These are phyloP conservation scores for Marcusenius ussheri DNA, from an alignment of 2,113 vertebrate genomes.

Conservation along the genomic window DNA sequence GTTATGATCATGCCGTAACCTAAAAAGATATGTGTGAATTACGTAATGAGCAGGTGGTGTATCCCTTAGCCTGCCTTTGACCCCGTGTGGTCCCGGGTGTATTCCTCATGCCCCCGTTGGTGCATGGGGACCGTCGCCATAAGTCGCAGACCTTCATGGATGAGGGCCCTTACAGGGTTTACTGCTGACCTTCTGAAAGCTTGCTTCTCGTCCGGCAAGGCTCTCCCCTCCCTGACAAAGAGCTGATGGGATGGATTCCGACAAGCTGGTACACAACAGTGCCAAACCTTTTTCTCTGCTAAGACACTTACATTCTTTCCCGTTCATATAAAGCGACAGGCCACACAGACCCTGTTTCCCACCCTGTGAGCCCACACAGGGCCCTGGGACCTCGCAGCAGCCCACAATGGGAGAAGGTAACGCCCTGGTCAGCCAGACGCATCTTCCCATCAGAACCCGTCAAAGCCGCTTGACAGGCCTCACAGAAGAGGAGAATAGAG, in stretches of 20 bases:
- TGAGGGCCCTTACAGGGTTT: not conserved
- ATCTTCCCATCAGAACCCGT: conserved; percentile 47
- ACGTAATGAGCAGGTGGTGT: not conserved
- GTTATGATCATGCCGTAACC: not conserved
- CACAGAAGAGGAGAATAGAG: conserved; percentile 21
- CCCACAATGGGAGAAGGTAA: conserved; percentile 46
- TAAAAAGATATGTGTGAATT: not conserved
- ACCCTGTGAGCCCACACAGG: conserved; percentile 38
- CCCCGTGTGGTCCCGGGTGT: not conserved
- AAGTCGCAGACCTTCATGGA: not conserved
- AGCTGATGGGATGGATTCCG: conserved; percentile 42
- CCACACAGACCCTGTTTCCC: conserved; percentile 41
- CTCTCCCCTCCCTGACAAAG: conserved; percentile 20
- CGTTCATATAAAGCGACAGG: conserved; percentile 41
- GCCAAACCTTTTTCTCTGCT: conserved; percentile 28
- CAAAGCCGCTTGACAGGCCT: conserved; percentile 30
- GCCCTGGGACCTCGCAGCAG: conserved; percentile 47
- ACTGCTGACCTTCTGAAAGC: not conserved
- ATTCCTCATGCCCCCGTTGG: not conserved
- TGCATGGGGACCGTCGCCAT: not conserved
- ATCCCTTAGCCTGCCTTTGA: not conserved
- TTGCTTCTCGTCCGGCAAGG: not conserved
- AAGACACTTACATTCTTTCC: conserved; percentile 31
- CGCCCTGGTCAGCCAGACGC: conserved; percentile 46
- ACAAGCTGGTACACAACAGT: conserved; percentile 40